These are phyloP conservation scores for Pomatorhinus ruficollis DNA, from an alignment of 2,113 vertebrate genomes.

Conservation along the genomic window DNA sequence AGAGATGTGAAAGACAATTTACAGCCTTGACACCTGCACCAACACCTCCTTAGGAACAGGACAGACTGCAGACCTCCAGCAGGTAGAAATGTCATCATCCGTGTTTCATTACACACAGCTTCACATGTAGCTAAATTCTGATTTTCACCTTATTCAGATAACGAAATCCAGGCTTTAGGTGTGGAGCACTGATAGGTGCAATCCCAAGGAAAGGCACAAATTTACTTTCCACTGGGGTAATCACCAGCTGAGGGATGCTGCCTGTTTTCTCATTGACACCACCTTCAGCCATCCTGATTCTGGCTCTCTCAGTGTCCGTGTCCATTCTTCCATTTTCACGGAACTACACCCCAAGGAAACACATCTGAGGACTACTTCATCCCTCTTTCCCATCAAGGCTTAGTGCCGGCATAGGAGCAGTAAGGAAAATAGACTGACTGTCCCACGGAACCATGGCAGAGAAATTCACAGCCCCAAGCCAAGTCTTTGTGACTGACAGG, in stretches of 20 bases:
- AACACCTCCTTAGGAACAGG: not conserved
- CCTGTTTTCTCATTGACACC: not conserved
- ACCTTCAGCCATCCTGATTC: not conserved
- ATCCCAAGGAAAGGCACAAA: not conserved
- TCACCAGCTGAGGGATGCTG: not conserved
- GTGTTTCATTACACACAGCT: not conserved
- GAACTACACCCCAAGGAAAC: not conserved
- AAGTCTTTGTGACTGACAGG: not conserved
- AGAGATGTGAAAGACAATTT: not conserved
- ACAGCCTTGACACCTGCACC: not conserved
- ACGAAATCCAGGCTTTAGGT: not conserved
- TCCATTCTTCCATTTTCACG: not conserved
- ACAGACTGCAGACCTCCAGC: not conserved
- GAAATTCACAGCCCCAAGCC: not conserved
- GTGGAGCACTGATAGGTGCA: not conserved
- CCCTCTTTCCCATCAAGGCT: not conserved
- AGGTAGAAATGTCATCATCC: not conserved
- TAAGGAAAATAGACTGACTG: not conserved
- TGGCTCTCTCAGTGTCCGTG: accelerated
- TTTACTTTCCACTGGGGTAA: not conserved
- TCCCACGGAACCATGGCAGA: not conserved
- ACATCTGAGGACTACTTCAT: not conserved
- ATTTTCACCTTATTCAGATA: not conserved
- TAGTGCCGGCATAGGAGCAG: accelerated
- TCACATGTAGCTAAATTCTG: not conserved